These are phyloP conservation scores for Pampusana beccarii DNA, from an alignment of 2,113 vertebrate species.

Conservation along the genomic window DNA sequence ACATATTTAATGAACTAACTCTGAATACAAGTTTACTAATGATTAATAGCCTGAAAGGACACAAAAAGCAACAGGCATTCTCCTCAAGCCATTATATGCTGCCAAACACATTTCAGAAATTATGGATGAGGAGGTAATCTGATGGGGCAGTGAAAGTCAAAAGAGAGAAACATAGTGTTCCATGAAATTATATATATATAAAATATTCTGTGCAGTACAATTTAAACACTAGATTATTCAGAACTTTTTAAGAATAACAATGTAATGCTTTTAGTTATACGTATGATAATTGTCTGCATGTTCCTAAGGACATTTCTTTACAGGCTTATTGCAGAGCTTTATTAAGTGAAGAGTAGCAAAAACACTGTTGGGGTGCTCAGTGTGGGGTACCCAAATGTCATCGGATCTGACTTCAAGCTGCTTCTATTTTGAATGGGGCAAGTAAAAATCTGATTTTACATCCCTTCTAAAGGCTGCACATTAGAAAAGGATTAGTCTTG, in stretches of 20 bases:
- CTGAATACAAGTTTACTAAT: slow-evolving; percentile 60
- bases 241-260: neutral
- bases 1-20: slow-evolving; percentile 72
- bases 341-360: neutral
- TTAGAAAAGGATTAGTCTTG: neutral
- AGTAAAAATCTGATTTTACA: neutral
- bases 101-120: slow-evolving; percentile 27
- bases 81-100: neutral
- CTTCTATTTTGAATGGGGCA: neutral
- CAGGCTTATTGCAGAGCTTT: neutral
- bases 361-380: neutral
- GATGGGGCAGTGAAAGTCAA: slow-evolving; percentile 6
- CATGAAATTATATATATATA: neutral
- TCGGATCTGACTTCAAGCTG: neutral
- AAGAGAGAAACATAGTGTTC: neutral
- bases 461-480: neutral
- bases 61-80: slow-evolving; percentile 40
- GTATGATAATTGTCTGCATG: neutral
- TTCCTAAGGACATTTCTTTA: neutral
- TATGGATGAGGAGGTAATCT: neutral
- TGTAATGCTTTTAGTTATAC: neutral
- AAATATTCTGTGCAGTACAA: neutral
- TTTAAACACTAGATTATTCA: neutral
- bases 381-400: neutral
- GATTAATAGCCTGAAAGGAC: slow-evolving; percentile 53